Evolutionary conservation across 2,113 vertebrate species (phyloP).

Genomic region (Elanus axillaris): DNA sequence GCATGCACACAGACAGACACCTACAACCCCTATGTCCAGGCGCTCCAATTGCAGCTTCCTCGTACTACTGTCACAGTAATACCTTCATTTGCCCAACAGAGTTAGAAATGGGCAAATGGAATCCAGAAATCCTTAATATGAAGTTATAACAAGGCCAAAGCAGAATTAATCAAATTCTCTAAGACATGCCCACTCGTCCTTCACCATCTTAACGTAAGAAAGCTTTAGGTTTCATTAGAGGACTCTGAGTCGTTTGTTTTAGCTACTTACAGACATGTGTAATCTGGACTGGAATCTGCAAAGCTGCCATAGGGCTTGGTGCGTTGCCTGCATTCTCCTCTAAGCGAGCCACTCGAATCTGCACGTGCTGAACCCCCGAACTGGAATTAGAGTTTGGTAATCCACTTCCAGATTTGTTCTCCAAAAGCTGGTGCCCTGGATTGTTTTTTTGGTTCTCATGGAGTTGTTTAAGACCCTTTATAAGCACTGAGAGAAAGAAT

Average conservation of each 20-base stretch:
- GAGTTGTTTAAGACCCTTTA: conserved; percentile 94
- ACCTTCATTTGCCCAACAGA: background rate
- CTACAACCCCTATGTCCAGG: background rate
- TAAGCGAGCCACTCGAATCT: conserved; percentile 86
- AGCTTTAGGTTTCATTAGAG: background rate
- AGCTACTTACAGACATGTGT: conserved; percentile 90
- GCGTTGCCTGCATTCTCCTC: conserved; percentile 78
- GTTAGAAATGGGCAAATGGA: background rate
- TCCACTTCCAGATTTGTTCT: conserved; percentile 76
- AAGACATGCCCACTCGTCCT: background rate
- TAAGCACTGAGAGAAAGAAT: conserved; percentile 82
- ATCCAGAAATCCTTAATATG: background rate
- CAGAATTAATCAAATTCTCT: background rate
- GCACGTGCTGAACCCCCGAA: conserved; percentile 81
- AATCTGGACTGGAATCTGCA: conserved; percentile 98
- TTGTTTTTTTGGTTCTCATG: conserved; percentile 83
- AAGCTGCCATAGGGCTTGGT: conserved; percentile 80
- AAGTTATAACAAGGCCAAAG: background rate
- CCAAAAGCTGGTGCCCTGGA: conserved; percentile 68
- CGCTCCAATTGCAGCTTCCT: background rate
- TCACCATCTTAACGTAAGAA: background rate
- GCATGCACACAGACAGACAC: background rate
- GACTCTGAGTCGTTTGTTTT: background rate
- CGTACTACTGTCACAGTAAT: background rate
- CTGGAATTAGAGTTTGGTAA: conserved; percentile 71